phyloP scores from a whole-genome alignment of 2,113 vertebrate species.

The Colaptes auratus region DNA sequence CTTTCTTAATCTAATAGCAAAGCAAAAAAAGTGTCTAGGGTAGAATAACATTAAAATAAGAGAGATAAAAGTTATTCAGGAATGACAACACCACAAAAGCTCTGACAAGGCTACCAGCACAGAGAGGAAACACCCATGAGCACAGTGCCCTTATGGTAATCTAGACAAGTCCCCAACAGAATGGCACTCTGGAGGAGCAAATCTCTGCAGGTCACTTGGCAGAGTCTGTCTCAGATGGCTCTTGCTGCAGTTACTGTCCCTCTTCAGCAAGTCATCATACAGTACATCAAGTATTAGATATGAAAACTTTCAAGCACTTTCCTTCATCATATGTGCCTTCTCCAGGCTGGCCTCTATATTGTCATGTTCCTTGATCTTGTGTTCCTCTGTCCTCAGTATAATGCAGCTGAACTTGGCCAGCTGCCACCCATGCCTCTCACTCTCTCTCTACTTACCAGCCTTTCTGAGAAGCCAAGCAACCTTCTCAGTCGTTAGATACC shows the following conservation, averaged over 20 bases:
- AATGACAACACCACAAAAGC: background rate
- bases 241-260: background rate
- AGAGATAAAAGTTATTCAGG: background rate
- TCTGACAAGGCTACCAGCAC: background rate
- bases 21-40: background rate
- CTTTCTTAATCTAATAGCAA: background rate
- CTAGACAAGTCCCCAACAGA: fast-evolving
- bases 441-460: background rate
- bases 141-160: fast-evolving
- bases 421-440: fast-evolving
- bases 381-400: background rate
- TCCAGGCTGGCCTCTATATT: background rate
- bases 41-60: background rate
- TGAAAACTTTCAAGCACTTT: fast-evolving
- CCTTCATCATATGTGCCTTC: background rate
- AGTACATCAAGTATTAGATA: background rate
- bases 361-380: background rate
- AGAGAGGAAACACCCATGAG: background rate
- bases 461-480: background rate
- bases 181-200: background rate
- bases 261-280: background rate
- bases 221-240: background rate
- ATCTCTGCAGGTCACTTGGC: background rate
- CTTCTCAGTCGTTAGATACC: background rate
- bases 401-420: background rate